Evolutionary conservation across 64 coral and sea anemone species (phyloP), one percentile per base, ranked within the genome.

Genomic region (Porites australiensis): DNA sequence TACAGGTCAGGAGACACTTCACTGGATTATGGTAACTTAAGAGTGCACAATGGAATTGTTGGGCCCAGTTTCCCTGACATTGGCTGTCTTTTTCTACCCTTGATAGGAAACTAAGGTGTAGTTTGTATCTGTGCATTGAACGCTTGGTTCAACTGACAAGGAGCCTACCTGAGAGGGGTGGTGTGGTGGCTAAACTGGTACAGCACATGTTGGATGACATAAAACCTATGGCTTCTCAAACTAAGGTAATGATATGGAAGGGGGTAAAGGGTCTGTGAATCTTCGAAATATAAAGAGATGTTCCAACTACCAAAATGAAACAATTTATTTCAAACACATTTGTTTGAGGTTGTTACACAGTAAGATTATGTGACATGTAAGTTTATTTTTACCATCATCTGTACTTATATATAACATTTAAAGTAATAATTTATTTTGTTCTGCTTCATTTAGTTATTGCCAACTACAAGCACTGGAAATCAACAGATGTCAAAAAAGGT

Each of bases 91-190:
- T 9, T 76, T 49, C 0, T 50, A 18, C 2, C 48, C 3, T 50
- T 76, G 13, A 16, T 64, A 64, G 60, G 51, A 14, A 49, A 8
- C 69, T 94, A 16, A 83, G 92, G 27, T 94, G 92, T 84, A 79
- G 77, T 11, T 78, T 89, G 57, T 94, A 94, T 66, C 72, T n/a
- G 10, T 94, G 92, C 77, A 37, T 94, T 16, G 92, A 94, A 44
- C 86, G 84, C 11, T 94, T 86, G 92, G 50, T 59, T 76, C 92
- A 89, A 51, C 70, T 83, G 55, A 76, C 87, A 83, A 82, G 82
- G 20, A 77, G 79, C 78, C 69, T 94, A 72, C 72, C 78, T 77
- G 92, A 94, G 54, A 74, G 74, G 58, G 73, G 72, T 50, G 77
- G 88, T 19, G 82, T 83, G 21, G 52, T 89, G 8, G 27, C 77